phyloP scores from a whole-genome alignment of 1,140 invertebrate genomes.

The Cyclargus thomasi region DNA sequence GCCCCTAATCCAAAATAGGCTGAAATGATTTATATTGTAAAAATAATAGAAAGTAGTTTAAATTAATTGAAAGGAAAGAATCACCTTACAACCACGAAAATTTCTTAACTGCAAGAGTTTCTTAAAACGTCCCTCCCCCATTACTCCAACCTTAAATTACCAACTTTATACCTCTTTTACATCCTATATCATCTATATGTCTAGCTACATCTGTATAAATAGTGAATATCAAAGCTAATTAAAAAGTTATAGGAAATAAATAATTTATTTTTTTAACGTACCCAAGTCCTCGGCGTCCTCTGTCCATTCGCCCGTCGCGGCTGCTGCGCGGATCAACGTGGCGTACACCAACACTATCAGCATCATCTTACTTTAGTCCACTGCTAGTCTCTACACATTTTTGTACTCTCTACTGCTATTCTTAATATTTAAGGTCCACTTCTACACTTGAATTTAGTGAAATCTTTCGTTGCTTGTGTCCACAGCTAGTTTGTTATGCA shows the following conservation, averaged over 20 bases:
- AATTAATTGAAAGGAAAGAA: not conserved
- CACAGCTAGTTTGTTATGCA: too few species aligned
- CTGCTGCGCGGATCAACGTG: conserved; percentile 36
- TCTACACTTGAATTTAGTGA: too few species aligned
- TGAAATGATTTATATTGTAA: too few species aligned
- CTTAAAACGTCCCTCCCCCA: too few species aligned
- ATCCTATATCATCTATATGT: not conserved
- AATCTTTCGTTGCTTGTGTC: too few species aligned
- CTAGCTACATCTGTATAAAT: not conserved
- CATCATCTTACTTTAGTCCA: conserved; percentile 25
- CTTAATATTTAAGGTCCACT: too few species aligned
- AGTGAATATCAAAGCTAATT: conserved; percentile 4
- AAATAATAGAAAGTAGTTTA: not conserved
- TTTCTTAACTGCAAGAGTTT: not conserved
- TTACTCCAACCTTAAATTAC: too few species aligned
- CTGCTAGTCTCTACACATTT: not conserved
- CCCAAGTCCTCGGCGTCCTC: conserved; percentile 67
- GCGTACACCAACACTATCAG: conserved; percentile 35
- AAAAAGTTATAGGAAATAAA: too few species aligned
- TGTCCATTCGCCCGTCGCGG: conserved; percentile 59
- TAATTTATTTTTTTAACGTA: conserved; percentile 34
- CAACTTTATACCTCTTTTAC: too few species aligned
- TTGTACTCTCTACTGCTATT: too few species aligned
- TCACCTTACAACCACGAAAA: not conserved
- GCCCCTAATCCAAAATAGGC: too few species aligned